Evolutionary conservation across 1,140 invertebrate genomes (phyloP).

Genomic region (Ceratina australensis): DNA sequence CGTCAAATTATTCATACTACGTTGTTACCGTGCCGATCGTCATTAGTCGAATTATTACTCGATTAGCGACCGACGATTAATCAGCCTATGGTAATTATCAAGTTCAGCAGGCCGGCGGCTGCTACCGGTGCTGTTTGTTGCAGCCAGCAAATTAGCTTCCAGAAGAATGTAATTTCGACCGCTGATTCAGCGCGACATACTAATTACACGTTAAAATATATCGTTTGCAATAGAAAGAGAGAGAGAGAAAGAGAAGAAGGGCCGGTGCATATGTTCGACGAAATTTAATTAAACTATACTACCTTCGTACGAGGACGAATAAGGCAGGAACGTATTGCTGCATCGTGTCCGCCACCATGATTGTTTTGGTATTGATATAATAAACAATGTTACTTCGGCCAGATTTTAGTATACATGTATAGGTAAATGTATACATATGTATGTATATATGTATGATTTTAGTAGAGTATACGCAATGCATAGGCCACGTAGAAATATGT

Average conservation of each 20-base stretch:
- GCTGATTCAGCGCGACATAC: constrained; percentile 20
- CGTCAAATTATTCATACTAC: constrained; percentile 56
- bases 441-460: too few relatives aligned
- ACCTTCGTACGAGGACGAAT: neutral
- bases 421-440: too few relatives aligned
- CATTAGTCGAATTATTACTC: constrained; percentile 63
- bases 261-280: neutral
- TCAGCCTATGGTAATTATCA: constrained; percentile 58
- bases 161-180: constrained; percentile 50
- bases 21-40: constrained; percentile 58
- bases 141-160: constrained; percentile 34
- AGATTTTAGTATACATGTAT: too few relatives aligned
- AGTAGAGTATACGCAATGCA: too few relatives aligned
- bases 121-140: constrained; percentile 20
- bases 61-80: constrained; percentile 59
- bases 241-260: too few relatives aligned
- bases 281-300: constrained; percentile 38
- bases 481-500: too few relatives aligned
- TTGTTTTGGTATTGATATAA: neutral
- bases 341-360: neutral
- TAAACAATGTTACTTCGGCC: neutral
- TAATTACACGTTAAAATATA: constrained; percentile 40
- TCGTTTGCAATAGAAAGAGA: neutral
- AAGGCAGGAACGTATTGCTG: neutral
- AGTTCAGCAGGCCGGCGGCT: constrained; percentile 26